phyloP scores from a whole-genome alignment of 2,797 vertebrate genomes.

The Syngnathus acus region DNA sequence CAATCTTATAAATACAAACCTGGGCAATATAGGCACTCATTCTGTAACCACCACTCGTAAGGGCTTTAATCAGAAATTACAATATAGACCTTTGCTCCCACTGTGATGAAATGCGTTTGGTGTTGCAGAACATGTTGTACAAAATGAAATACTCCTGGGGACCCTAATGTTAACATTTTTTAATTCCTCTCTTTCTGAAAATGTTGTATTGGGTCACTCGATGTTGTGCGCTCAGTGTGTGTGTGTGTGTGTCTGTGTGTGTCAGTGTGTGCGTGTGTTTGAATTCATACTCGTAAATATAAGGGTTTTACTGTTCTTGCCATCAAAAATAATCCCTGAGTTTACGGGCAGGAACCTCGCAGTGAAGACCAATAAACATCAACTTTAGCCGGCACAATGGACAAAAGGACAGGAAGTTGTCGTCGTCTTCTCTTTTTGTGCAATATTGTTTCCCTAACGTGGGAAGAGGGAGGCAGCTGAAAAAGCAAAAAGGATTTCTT shows the following conservation, averaged over 20 bases:
- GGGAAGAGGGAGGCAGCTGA: slow-evolving; percentile 58
- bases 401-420: slow-evolving; percentile 58
- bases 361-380: slow-evolving; percentile 48
- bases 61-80: slow-evolving; percentile 43
- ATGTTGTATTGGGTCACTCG: slow-evolving; percentile 26
- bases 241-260: slow-evolving; percentile 6
- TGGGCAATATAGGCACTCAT: slow-evolving; percentile 15
- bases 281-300: slow-evolving; percentile 10
- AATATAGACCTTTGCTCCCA: slow-evolving; percentile 33
- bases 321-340: slow-evolving; percentile 23
- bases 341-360: slow-evolving; percentile 26
- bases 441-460: slow-evolving; percentile 50
- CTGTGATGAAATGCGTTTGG: slow-evolving; percentile 27
- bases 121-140: slow-evolving; percentile 28
- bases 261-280: background rate
- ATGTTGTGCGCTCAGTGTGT: slow-evolving; percentile 8
- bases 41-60: slow-evolving; percentile 24
- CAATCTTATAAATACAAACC: slow-evolving; percentile 7
- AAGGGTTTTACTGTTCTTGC: slow-evolving; percentile 7
- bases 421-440: slow-evolving; percentile 38
- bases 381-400: slow-evolving; percentile 37
- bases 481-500: slow-evolving; percentile 61
- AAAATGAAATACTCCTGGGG: slow-evolving; percentile 11
- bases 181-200: slow-evolving; percentile 3
- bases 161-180: no score